These are phyloP conservation scores for Cariama cristata DNA, from an alignment of 2,113 vertebrate species.

Conservation along the genomic window DNA sequence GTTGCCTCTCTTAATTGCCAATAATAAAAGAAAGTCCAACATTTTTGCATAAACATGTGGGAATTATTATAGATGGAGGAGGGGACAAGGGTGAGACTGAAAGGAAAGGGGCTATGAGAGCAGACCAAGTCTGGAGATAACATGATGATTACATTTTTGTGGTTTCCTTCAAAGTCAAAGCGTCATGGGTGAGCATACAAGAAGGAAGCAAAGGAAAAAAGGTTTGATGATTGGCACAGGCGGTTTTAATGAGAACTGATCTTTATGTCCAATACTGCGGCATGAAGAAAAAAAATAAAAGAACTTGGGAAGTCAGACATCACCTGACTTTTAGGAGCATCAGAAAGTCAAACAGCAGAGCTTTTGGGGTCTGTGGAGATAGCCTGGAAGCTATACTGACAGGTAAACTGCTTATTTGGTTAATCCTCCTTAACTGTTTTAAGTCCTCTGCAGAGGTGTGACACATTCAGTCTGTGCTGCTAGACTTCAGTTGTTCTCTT, in stretches of 20 bases:
- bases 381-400: slow-evolving; percentile 9
- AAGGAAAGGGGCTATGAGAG: slow-evolving; percentile 32
- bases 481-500: not conserved
- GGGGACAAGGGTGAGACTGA: not conserved
- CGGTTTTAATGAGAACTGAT: slow-evolving; percentile 41
- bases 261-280: not conserved
- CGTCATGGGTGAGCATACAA: slow-evolving; percentile 59
- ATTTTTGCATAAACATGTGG: slow-evolving; percentile 77
- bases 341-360: slow-evolving; percentile 24
- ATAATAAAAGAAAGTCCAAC: not conserved
- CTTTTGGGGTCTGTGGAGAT: not conserved
- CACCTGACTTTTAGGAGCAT: not conserved
- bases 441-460: not conserved
- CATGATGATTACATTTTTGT: slow-evolving; percentile 83
- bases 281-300: not conserved
- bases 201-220: slow-evolving; percentile 48
- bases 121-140: slow-evolving; percentile 82
- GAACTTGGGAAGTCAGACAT: slow-evolving; percentile 1
- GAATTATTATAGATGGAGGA: slow-evolving; percentile 70
- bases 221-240: slow-evolving; percentile 37
- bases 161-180: slow-evolving; percentile 85
- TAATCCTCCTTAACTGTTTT: slow-evolving; percentile 29
- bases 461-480: not conserved
- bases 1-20: slow-evolving; percentile 19
- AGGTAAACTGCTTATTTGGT: slow-evolving; percentile 22